Evolutionary conservation across 2,797 vertebrate species (phyloP).

Genomic region (Pogoniulus pusillus): DNA sequence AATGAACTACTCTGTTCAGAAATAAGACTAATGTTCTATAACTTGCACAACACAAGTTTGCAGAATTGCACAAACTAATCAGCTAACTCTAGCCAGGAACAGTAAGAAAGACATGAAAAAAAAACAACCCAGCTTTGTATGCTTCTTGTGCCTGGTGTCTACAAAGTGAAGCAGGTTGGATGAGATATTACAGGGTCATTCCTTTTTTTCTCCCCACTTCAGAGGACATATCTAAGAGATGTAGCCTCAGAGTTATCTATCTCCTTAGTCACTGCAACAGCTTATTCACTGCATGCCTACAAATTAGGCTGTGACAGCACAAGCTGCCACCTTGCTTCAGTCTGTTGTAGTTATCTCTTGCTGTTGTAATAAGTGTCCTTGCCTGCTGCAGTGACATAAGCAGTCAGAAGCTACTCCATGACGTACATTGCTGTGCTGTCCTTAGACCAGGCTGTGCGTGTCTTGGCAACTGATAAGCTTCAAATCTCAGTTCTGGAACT

Average conservation of each 20-base stretch:
- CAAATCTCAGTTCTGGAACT: background rate
- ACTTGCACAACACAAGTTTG: background rate
- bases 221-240: background rate
- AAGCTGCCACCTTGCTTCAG: background rate
- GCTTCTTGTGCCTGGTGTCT: background rate
- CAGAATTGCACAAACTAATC: background rate
- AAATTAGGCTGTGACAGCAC: background rate
- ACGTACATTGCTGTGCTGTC: background rate
- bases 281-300: background rate
- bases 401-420: background rate
- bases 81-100: background rate
- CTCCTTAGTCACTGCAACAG: background rate
- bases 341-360: background rate
- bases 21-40: background rate
- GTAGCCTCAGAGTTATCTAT: background rate
- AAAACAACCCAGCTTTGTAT: background rate
- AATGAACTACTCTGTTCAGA: background rate
- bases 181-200: background rate
- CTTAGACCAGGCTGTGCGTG: background rate
- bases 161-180: background rate
- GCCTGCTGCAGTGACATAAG: background rate
- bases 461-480: background rate
- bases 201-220: background rate
- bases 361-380: background rate
- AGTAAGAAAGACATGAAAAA: background rate